A percentile compares a stretch with the other conserved stretches of the same genome.
phyloP scores from a whole-genome alignment of 2,888 invertebrate genomes.

The Caenorhabditis wallacei region DNA sequence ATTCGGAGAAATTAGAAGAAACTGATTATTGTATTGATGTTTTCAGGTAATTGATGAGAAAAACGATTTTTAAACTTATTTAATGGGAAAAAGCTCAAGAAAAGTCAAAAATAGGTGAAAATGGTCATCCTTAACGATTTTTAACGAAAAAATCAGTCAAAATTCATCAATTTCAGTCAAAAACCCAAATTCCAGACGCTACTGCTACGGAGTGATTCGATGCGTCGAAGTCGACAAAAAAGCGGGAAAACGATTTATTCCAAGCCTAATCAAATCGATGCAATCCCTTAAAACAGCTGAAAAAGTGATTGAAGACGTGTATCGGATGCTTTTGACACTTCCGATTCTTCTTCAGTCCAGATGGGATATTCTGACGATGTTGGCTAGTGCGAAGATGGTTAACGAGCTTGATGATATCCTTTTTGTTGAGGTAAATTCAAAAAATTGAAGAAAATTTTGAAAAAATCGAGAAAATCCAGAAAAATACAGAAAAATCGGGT shows the following conservation, averaged over 20 bases:
- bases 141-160: no score
- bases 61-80: background rate
- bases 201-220: constrained; percentile 21
- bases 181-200: constrained; percentile 31
- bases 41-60: background rate
- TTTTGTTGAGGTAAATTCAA: constrained; percentile 39
- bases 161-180: no score
- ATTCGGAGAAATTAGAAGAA: background rate
- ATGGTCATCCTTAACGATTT: no score
- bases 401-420: constrained; percentile 9
- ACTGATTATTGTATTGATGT: constrained; percentile 12
- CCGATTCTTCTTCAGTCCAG: constrained; percentile 32
- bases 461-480: no score
- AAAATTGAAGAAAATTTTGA: background rate
- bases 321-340: constrained; percentile 13
- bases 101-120: no score
- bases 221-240: constrained; percentile 43
- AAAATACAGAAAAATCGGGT: no score
- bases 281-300: constrained; percentile 11
- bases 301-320: background rate
- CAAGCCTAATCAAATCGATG: constrained; percentile 7
- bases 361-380: constrained; percentile 40
- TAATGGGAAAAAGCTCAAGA: background rate
- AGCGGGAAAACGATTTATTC: constrained; percentile 23
- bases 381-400: constrained; percentile 18